These are phyloP conservation scores for Astropecten irregularis DNA, from an alignment of 53 echinoderm and acorn worm genomes.

Conservation along the genomic window DNA sequence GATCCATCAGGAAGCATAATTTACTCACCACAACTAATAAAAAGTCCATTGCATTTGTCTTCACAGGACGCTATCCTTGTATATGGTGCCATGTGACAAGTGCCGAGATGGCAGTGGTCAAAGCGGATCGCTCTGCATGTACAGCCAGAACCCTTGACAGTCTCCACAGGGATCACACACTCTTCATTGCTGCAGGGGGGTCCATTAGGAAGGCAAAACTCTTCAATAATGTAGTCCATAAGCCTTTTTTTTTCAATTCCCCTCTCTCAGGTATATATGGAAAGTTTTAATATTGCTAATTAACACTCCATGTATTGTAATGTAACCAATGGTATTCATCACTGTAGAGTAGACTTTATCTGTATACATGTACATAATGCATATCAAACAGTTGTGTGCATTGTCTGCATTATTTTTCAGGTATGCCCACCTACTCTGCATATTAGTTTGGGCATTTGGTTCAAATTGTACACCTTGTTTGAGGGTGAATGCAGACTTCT, in stretches of 20 bases:
- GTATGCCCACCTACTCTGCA: conserved; percentile 29
- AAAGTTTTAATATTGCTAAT: too few species aligned
- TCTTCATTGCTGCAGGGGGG: neutral
- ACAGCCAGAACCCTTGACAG: neutral
- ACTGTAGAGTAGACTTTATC: too few species aligned
- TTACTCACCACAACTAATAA: too few species aligned
- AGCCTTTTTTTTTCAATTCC: too few species aligned
- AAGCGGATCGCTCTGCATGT: neutral
- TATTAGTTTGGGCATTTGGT: conserved; percentile 35
- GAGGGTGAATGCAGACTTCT: neutral
- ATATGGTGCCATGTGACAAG: neutral
- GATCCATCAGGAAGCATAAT: too few species aligned
- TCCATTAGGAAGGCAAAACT: too few species aligned
- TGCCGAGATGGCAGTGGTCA: neutral
- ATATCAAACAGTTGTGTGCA: too few species aligned
- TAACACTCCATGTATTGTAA: too few species aligned
- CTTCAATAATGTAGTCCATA: too few species aligned
- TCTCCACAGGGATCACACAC: neutral
- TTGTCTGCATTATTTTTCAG: conserved; percentile 12
- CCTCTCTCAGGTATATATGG: too few species aligned
- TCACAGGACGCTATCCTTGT: conserved; percentile 1
- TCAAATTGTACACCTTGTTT: neutral
- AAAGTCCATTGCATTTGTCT: neutral
- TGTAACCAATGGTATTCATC: too few species aligned
- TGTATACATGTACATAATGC: too few species aligned